phyloP scores from a whole-genome alignment of 1,140 invertebrate species.

The Plodia interpunctella region DNA sequence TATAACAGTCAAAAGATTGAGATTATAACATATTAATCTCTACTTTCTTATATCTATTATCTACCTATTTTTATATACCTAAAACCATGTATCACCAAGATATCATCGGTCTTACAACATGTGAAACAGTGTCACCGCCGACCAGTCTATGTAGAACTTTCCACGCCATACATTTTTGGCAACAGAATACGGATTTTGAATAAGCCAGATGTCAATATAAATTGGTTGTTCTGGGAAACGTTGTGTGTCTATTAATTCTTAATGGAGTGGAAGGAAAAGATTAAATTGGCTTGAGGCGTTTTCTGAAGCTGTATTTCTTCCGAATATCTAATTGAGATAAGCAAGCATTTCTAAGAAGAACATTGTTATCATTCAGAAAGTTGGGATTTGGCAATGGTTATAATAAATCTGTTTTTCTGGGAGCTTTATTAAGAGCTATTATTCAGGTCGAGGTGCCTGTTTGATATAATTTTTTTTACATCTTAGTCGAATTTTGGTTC shows the following conservation, averaged over 20 bases:
- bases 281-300: constrained; percentile 11
- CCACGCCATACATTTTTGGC: not conserved
- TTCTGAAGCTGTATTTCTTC: constrained; percentile 5
- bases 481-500: too few species aligned
- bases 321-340: not conserved
- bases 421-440: too few species aligned
- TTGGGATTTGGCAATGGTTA: constrained; percentile 15
- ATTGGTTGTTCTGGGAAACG: constrained; percentile 4
- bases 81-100: constrained; percentile 6
- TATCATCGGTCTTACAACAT: constrained; percentile 2
- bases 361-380: constrained; percentile 8
- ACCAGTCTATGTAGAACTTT: constrained; percentile 1
- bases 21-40: too few species aligned
- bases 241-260: constrained; percentile 13
- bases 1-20: too few species aligned
- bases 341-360: not conserved
- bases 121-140: not conserved
- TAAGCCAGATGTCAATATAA: not conserved
- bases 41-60: too few species aligned
- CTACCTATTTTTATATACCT: too few species aligned
- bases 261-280: constrained; percentile 13
- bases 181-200: not conserved
- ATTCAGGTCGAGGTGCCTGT: too few species aligned
- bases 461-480: too few species aligned
- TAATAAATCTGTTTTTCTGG: too few species aligned